phyloP scores from a whole-genome alignment of 2,797 vertebrate genomes.

The Amblyraja radiata region DNA sequence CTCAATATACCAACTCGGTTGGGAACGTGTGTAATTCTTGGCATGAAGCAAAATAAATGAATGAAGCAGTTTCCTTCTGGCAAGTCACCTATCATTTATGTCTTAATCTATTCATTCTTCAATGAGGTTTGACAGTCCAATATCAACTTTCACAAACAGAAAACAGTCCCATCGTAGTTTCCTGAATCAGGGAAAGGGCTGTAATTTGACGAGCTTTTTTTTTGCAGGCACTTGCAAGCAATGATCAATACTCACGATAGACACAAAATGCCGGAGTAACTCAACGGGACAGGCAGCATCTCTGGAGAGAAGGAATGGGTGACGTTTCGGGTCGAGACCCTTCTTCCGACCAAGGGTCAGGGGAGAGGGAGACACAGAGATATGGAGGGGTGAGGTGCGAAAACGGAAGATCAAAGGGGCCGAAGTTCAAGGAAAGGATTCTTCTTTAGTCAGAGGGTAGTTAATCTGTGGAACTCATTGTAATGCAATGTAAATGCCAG shows the following conservation, averaged over 20 bases:
- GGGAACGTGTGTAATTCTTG: not conserved
- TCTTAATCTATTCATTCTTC: not conserved
- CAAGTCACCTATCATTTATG: not conserved
- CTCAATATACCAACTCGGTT: not conserved
- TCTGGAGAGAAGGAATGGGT: no score
- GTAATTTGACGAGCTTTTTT: slow-evolving; percentile 6
- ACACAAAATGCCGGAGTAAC: no score
- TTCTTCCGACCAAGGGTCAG: no score
- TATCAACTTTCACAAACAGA: not conserved
- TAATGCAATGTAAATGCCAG: no score
- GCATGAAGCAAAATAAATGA: not conserved
- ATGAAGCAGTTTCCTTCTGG: not conserved
- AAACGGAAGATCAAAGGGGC: no score
- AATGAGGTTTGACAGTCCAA: not conserved
- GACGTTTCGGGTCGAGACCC: no score
- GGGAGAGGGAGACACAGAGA: no score
- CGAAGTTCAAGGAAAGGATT: no score
- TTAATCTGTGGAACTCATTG: no score
- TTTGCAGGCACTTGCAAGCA: not conserved
- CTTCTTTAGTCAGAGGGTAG: no score
- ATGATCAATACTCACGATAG: not conserved
- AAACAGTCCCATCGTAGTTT: not conserved
- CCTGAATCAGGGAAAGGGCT: not conserved
- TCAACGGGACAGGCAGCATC: no score
- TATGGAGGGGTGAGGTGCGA: no score